phyloP scores from a whole-genome alignment of 1,140 invertebrate genomes.

The Trichonephila inaurata region DNA sequence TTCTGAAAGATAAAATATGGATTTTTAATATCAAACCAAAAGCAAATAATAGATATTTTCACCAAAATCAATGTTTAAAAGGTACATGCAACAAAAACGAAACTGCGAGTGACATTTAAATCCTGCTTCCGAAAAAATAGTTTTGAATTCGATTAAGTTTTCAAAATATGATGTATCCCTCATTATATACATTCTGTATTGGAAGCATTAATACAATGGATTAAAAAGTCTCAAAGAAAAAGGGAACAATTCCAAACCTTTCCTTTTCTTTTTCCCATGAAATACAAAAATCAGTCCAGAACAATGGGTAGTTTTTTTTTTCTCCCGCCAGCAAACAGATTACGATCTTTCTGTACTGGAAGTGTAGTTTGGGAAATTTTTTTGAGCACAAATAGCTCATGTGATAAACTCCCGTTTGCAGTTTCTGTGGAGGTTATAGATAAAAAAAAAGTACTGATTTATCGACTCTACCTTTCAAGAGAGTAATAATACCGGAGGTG shows the following conservation, averaged over 20 bases:
- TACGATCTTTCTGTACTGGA: background rate
- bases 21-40: too few relatives aligned
- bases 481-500: background rate
- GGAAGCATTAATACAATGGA: too few relatives aligned
- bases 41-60: too few relatives aligned
- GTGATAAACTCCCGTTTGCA: background rate
- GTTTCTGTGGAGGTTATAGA: background rate
- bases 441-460: slow-evolving; percentile 1
- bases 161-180: too few relatives aligned
- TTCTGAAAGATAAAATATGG: too few relatives aligned
- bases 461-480: slow-evolving; percentile 2
- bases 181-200: too few relatives aligned
- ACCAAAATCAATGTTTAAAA: too few relatives aligned
- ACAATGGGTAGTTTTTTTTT: background rate
- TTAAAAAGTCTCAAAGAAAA: too few relatives aligned
- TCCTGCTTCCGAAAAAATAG: too few relatives aligned
- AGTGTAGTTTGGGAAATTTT: background rate
- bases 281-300: background rate
- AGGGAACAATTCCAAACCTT: background rate
- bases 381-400: background rate
- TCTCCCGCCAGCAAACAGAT: background rate
- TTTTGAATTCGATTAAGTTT: too few relatives aligned
- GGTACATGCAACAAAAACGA: too few relatives aligned
- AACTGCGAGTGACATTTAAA: too few relatives aligned
- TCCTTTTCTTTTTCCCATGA: background rate